Base-by-base conservation (phyloP, 1,140 invertebrate genomes). In the Ips nitidus region DNA sequence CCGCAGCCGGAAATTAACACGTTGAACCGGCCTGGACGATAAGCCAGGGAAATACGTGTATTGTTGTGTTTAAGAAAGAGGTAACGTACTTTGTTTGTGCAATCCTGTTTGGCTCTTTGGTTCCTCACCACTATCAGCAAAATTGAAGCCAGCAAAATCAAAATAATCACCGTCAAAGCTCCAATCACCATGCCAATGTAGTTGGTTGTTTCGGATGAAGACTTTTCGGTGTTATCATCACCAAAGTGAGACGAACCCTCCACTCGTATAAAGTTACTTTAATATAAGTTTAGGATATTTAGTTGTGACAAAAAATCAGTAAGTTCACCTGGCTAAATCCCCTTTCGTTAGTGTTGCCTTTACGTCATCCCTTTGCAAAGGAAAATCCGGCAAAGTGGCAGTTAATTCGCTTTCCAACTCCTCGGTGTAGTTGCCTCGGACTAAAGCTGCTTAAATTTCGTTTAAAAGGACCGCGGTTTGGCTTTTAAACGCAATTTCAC, bases 121-220 rank as follows among this genome's bases (percentile, higher is more conserved):
- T 90, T 89, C 55, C 89, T 82, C 50, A 88, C 84, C 64, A 91
- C 86, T 75, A 92, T 89, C 75, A 91, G 85, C 66, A 88, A 83
- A 76, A 92, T 91, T 53, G 89, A 86, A 4, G 85, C 86, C 53
- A 88, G 80, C 7, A 90, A 83, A 67, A 90, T 81, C 36, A 92
- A 79, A 71, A 92, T 91, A 70, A 91, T 87, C 38, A 89, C 89
- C 8, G 88, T 87, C 71, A 93, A 82, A 50, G 89, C 85, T n/a
- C 90, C 90, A 75, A 93, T 91, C 66, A 92, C 86, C 71, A 91
- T 84, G 52, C 90, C 90, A 75, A 92, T 89, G 75, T 83, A 81
- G 75, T 85, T 83, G 70, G 45, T 8, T 8, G 37, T 38, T 1
- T 7, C 5, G n/a, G 41, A 67, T 40, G n/a, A 60, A 37, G 40